Evolutionary conservation across 1,140 invertebrate genomes (phyloP).

Genomic region (Saccostrea echinata): DNA sequence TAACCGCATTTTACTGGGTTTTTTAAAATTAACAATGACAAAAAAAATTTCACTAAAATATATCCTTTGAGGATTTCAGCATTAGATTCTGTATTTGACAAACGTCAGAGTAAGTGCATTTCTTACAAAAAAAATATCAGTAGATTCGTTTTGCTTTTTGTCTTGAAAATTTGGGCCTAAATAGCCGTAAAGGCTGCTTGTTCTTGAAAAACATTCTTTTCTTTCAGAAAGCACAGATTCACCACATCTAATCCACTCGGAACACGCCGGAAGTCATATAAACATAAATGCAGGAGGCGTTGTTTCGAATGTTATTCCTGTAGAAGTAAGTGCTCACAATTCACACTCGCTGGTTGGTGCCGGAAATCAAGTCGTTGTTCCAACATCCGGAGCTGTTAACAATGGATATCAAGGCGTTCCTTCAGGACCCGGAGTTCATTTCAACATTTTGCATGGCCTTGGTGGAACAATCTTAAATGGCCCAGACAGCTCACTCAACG

Average conservation of each 20-base stretch:
- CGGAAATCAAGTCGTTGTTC: neutral
- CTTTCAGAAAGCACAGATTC: neutral
- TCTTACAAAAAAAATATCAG: too few species aligned
- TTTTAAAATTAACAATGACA: too few species aligned
- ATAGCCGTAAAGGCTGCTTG: too few species aligned
- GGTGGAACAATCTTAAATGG: neutral
- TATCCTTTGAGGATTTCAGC: too few species aligned
- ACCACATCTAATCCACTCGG: neutral
- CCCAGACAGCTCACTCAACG: neutral
- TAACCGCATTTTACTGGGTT: too few species aligned
- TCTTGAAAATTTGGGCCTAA: too few species aligned
- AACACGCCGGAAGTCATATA: neutral
- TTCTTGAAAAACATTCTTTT: too few species aligned
- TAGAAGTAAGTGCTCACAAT: neutral
- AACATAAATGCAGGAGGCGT: neutral
- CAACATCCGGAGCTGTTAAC: neutral
- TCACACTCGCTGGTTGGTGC: neutral
- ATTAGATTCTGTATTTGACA: too few species aligned
- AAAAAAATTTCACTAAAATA: too few species aligned
- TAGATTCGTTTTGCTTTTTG: too few species aligned
- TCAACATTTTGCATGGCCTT: neutral
- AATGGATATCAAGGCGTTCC: neutral
- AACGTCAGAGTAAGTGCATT: too few species aligned
- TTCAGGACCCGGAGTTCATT: constrained; percentile 3
- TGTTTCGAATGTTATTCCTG: neutral